Evolutionary conservation across 2,113 vertebrate species (phyloP).

Genomic region (Silurus meridionalis): DNA sequence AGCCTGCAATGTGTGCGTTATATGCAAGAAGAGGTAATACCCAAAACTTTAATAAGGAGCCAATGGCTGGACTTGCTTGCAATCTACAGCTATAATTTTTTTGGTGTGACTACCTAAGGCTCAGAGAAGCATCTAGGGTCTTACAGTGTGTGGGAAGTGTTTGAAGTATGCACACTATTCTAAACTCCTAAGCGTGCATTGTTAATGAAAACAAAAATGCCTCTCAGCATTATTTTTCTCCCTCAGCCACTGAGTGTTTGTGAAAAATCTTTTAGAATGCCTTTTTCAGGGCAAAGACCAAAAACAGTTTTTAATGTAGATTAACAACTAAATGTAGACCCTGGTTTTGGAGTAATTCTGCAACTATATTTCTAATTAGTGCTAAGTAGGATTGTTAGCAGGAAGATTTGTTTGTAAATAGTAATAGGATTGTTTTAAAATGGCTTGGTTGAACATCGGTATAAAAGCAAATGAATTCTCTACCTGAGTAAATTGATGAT

Average conservation of each 20-base stretch:
- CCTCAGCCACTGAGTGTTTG: conserved; percentile 16
- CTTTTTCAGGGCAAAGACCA: not conserved
- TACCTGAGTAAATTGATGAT: not conserved
- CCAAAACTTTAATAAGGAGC: not conserved
- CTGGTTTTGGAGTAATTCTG: not conserved
- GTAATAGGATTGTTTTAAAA: not conserved
- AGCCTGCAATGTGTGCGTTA: not conserved
- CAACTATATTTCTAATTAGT: conserved; percentile 18
- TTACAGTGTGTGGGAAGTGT: conserved; percentile 22
- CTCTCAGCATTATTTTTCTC: conserved; percentile 13
- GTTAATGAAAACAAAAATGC: conserved; percentile 46
- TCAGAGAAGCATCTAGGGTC: conserved; percentile 5
- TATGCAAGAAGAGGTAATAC: not conserved
- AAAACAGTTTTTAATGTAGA: conserved; percentile 3
- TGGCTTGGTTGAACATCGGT: not conserved
- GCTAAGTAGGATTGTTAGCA: not conserved
- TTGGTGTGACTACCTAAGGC: conserved; percentile 17
- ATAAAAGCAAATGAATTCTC: not conserved
- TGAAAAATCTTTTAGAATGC: conserved; percentile 20
- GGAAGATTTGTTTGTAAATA: not conserved
- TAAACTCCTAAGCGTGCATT: not conserved
- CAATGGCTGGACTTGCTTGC: not conserved
- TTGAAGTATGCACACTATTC: conserved; percentile 10
- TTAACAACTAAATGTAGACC: not conserved
- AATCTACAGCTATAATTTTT: not conserved